These are phyloP conservation scores for Noctua janthina DNA, from an alignment of 2,888 invertebrate species.

Conservation along the genomic window DNA sequence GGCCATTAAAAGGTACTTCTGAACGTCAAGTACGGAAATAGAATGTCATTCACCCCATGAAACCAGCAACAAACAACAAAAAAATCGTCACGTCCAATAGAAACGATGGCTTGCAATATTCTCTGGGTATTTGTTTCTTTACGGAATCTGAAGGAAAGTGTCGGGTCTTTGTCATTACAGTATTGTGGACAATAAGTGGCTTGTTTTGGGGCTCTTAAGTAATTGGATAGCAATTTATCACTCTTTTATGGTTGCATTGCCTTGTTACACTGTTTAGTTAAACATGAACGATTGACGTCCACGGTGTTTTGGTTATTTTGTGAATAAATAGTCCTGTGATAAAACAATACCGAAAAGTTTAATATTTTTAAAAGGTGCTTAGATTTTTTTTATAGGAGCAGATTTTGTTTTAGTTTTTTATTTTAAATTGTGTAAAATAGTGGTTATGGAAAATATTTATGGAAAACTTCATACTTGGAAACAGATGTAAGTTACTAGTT, in stretches of 20 bases:
- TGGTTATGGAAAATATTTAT: not conserved
- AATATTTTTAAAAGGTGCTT: not conserved
- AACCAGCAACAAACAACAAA: not conserved
- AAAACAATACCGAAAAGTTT: not conserved
- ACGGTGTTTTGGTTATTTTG: not conserved
- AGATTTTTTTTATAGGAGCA: too few relatives aligned
- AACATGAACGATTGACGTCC: not conserved
- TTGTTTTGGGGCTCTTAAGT: slow-evolving; percentile 25
- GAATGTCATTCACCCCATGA: not conserved
- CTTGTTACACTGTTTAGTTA: slow-evolving; percentile 6
- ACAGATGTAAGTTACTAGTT: not conserved
- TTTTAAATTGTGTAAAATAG: not conserved
- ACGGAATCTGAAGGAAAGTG: slow-evolving; percentile 16
- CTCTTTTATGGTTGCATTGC: slow-evolving; percentile 14
- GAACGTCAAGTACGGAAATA: not conserved
- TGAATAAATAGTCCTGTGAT: not conserved
- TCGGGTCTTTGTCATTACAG: slow-evolving; percentile 17
- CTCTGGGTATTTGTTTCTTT: not conserved
- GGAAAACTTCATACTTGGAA: not conserved
- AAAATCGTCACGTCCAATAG: not conserved
- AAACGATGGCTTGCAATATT: not conserved
- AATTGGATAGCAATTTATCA: slow-evolving; percentile 48
- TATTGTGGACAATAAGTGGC: slow-evolving; percentile 8
- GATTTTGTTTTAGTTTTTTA: not conserved
- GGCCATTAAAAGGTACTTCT: too few relatives aligned